Percentiles rank a stretch among this genome's conserved stretches.
phyloP scores from a whole-genome alignment of 2,888 invertebrate species.

The Germaria angustata region DNA sequence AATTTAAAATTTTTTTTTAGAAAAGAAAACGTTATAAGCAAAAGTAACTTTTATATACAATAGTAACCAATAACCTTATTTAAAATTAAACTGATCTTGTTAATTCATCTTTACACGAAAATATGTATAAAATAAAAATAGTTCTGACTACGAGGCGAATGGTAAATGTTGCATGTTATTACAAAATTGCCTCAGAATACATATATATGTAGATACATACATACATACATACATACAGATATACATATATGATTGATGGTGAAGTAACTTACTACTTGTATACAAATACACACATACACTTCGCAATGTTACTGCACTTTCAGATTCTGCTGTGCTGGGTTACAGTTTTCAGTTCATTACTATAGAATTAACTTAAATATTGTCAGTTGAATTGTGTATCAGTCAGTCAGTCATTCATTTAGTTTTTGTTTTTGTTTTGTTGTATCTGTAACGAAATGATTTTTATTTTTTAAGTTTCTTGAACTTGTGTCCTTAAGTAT shows the following conservation, averaged over 20 bases:
- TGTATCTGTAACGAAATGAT: not conserved
- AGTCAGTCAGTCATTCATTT: not conserved
- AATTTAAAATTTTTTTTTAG: no score
- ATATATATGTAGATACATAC: not conserved
- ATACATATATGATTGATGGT: not conserved
- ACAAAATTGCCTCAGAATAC: not conserved
- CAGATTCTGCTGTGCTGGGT: not conserved
- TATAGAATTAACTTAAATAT: slow-evolving; percentile 27
- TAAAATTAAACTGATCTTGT: not conserved
- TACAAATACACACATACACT: not conserved
- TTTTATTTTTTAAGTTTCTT: slow-evolving; percentile 72
- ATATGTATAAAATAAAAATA: not conserved
- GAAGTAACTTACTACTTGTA: not conserved
- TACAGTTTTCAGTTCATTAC: slow-evolving; percentile 15
- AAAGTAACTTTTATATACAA: no score
- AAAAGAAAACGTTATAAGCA: no score
- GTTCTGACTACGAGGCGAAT: not conserved
- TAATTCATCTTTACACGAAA: slow-evolving; percentile 1
- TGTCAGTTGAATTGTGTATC: slow-evolving; percentile 8
- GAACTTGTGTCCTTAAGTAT: slow-evolving; percentile 76
- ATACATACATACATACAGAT: not conserved
- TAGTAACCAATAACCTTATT: no score
- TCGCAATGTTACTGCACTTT: not conserved
- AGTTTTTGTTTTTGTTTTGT: not conserved
- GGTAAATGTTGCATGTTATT: not conserved